Conservation (phyloP, 2,888 invertebrate species). For the Habrosyne pyritoides region DNA sequence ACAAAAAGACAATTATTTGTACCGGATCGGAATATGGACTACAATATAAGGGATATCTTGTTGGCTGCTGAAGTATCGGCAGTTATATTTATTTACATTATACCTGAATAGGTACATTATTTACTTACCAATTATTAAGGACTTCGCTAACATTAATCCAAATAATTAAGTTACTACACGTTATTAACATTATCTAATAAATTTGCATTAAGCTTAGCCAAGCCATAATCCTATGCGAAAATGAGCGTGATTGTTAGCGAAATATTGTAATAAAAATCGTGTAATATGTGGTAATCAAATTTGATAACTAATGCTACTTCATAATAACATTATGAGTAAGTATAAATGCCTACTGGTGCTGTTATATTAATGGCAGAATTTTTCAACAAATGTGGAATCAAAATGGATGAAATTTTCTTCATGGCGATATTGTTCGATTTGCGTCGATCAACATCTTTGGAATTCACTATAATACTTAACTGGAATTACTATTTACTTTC, state of each 20-base stretch:
- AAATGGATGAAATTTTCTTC: neutral
- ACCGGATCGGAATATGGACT: too few species aligned
- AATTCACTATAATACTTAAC: neutral
- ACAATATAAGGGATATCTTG: too few species aligned
- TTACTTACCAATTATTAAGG: constrained; percentile 27
- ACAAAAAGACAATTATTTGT: too few species aligned
- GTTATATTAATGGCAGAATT: neutral
- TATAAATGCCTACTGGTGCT: constrained; percentile 1
- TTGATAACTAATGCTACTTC: constrained; percentile 7
- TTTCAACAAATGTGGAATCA: neutral
- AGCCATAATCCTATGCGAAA: constrained; percentile 47
- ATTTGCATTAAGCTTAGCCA: constrained; percentile 55
- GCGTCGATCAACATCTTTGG: neutral
- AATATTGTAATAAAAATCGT: constrained; percentile 20
- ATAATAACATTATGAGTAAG: constrained; percentile 7
- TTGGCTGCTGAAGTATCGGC: too few species aligned
- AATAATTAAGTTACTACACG: neutral
- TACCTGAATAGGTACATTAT: constrained; percentile 9
- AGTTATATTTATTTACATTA: constrained; percentile 12
- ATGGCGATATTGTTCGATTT: neutral
- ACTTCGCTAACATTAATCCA: neutral
- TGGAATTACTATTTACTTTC: too few species aligned
- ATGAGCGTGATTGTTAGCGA: constrained; percentile 47
- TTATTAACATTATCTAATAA: neutral
- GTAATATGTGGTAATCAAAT: neutral